These are phyloP conservation scores for Acropternis orthonyx DNA, from an alignment of 2,797 vertebrate species.

Conservation along the genomic window DNA sequence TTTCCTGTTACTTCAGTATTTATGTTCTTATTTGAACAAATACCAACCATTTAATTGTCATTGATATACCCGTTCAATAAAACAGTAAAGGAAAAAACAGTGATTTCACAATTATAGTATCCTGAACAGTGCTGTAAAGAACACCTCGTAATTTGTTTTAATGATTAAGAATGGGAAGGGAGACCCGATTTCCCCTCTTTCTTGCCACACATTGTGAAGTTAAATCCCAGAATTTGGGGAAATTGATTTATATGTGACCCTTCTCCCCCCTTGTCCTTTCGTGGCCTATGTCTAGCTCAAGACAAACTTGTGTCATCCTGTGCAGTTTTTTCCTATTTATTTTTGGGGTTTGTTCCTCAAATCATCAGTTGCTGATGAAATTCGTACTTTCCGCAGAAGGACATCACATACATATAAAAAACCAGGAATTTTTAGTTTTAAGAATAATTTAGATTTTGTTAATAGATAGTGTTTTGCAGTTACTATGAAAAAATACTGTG, in stretches of 20 bases:
- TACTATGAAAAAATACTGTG: background rate
- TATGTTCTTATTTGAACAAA: background rate
- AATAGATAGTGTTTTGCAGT: background rate
- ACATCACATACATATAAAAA: background rate
- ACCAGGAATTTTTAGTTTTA: background rate
- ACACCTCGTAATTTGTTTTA: background rate
- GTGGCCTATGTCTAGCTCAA: background rate
- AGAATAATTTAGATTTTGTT: background rate
- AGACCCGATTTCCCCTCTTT: background rate
- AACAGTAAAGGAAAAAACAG: background rate
- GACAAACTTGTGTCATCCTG: background rate
- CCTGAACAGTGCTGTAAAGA: background rate
- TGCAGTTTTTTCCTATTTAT: background rate
- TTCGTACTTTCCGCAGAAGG: background rate
- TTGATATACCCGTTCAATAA: background rate
- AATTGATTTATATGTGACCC: background rate
- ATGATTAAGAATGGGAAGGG: background rate
- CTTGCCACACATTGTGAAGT: background rate
- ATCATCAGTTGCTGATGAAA: background rate
- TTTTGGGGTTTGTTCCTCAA: background rate
- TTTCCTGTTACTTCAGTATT: constrained; percentile 14
- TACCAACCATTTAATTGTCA: background rate
- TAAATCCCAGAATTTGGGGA: background rate
- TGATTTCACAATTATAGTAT: background rate
- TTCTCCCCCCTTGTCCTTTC: background rate